Base-by-base conservation (phyloP, 2,113 vertebrate species). In the Columba janthina region DNA sequence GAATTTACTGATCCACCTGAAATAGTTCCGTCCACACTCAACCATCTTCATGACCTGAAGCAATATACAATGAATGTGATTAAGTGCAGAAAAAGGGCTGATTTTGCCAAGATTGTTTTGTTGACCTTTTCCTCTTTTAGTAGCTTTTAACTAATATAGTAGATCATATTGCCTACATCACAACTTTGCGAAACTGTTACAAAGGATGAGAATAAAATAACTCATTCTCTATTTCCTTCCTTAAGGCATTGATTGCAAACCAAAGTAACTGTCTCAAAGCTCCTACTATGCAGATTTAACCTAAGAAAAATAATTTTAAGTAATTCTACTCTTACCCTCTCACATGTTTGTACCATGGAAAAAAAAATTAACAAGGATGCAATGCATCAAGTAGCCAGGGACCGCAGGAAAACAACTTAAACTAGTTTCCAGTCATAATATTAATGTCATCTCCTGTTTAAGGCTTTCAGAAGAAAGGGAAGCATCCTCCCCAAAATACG, bases 261-360 rank as follows among this genome's bases (percentile, higher is more conserved):
- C 34, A 61, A 67, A 87, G 15, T 4, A 70, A 34, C 31, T 18
- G 9, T 31, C 56, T 73, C 36, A 61, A 42, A 82, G n/a, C 16
- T 75, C 21, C 61, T 69, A 24, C 42, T 44, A 38, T 10, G 29
- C 2, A 78, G 54, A 69, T 26, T 24, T 56, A 76, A 58, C 6
- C 16, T 8, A 50, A 50, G 51, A 64, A 72, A 44, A 93, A 56
- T 15, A 85, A 12, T 66, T 58, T 62, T 16, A 34, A 77, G 31
- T 31, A 58, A 67, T 28, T 40, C n/a, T 53, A 20, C 40, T 48
- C 25, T 42, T 62, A 40, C 26, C 18, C 40, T 60, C 26, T 26
- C 28, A 32, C 0, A 0, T 60, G 32, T n/a, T 60, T 74, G 28
- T 12, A 65, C 12, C 24, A 36, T 2, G 6, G 15, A 16, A 12